Percentiles rank a stretch among this genome's conserved stretches.
phyloP scores from a whole-genome alignment of 2,113 vertebrate genomes.

The Calidris pygmaea region DNA sequence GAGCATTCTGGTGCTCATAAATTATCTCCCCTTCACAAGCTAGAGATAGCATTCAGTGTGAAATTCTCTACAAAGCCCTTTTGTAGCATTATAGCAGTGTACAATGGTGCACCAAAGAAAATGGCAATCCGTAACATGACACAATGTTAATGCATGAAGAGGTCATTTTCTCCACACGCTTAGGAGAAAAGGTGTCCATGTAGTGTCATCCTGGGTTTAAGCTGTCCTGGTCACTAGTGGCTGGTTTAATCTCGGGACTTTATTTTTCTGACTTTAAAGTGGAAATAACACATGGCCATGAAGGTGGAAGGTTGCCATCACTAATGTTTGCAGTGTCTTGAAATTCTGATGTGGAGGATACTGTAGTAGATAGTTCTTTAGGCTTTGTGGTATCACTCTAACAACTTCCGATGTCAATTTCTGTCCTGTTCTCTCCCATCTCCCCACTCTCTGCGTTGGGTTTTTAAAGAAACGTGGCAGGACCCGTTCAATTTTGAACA shows the following conservation, averaged over 20 bases:
- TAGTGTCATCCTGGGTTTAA: neutral
- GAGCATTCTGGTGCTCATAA: neutral
- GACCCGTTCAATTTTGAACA: neutral
- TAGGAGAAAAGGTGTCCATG: neutral
- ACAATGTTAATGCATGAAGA: neutral
- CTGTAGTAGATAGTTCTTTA: neutral
- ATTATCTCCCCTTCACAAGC: neutral
- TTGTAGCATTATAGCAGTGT: neutral
- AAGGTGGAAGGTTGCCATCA: neutral
- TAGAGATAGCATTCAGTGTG: neutral
- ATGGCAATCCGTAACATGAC: neutral
- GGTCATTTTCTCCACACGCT: neutral
- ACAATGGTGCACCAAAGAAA: neutral
- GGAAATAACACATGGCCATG: neutral
- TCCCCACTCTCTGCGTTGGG: neutral
- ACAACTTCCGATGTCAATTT: fast-evolving
- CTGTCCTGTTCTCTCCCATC: neutral
- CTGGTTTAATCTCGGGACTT: neutral
- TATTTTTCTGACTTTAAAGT: neutral
- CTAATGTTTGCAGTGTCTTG: neutral
- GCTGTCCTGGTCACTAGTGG: neutral
- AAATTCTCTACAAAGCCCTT: neutral
- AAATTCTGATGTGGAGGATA: neutral
- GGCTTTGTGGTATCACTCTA: neutral
- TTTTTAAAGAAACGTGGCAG: neutral